Evolutionary conservation across 2,113 vertebrate species (phyloP), one percentile per base, ranked within the genome.

Genomic region (Heterocephalus glaber): DNA sequence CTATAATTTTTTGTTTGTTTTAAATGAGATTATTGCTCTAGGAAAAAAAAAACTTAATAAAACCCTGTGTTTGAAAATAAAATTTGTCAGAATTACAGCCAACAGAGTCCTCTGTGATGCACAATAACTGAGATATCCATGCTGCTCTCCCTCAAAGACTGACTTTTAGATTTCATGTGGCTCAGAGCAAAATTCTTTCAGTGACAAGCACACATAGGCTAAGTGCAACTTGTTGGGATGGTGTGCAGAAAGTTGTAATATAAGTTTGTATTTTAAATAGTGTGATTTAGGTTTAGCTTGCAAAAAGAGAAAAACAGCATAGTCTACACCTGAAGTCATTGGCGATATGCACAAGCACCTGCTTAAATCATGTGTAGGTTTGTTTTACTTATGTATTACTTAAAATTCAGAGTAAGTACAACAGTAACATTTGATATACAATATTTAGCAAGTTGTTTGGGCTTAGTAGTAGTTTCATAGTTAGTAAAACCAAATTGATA

Each of bases 401-500:
- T 92, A 92, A 94, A 61, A 56, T 63, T 94, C 22, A n/a, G 5
- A 65, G 17, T 86, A 88, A 76, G n/a, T 61, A 63, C 30, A 82
- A 86, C 54, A 89, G 65, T 60, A 38, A 44, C 74, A 9, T 83
- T 93, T 82, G 79, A 94, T 90, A 86, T 95, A 92, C 47, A 94
- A 7, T 88, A 63, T 95, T 97, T 92, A 89, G 85, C 72, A 90
- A 79, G 86, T 96, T 97, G 35, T 97, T 97, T 98, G 35, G 54
- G 38, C 88, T 96, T 98, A 85, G 98, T 98, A 96, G 94, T 96
- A 93, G 93, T 97, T 70, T 97, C 96, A 97, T 79, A 63, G 10
- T 97, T 96, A 95, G 92, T 97, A 96, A 98, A 97, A 65, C 96
- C 94, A 96, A 65, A 86, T 98, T 97, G 94, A 95, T 95, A 96